Base-by-base conservation (phyloP, 2,888 invertebrate species). In the Limnephilus rhombicus region DNA sequence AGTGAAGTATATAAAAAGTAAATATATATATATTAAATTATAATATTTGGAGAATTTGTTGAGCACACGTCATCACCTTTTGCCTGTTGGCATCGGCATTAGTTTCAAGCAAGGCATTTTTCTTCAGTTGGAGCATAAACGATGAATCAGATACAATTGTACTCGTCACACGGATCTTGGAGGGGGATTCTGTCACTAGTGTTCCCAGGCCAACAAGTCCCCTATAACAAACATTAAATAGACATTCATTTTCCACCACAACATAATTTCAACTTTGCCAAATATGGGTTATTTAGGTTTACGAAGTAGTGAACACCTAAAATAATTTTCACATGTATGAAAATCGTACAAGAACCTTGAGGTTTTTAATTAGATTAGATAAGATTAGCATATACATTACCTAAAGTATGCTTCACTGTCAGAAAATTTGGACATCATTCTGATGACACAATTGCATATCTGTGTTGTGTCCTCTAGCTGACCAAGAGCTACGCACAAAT, bases 191-290 rank as follows among this genome's bases (percentile, higher is more conserved):
- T 29, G 95, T 96, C 93, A 97, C 94, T 29, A 98, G 94, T 0
- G 98, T 98, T 87, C 98, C 98, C 53, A 98, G 95, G 0, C 97
- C 97, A 31, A 98, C 98, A 31, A 98, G 96, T 41, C 97, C 96
- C 94, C 98, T 97, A 95, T 97, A 94, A 94, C 92, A 87, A 29
- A 91, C 49, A 94, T 41, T 89, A 92, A 85, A 80, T 7, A 80
- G 13, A 7, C n/a, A 89, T 68, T 3, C 80, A n/a, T 37, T 34
- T 80, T 80, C 80, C 3, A 9, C 24, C 7, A 68, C 11, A 5
- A 68, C 68, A 15, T 34, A 80, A 37, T 15, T 53, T 68, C 24
- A 80, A 34, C 68, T 15, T 34, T 88, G 34, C 7, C 34, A 88
- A 88, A 18, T 24, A 7, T 18, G 4, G 18, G 24, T 68, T 18